Evolutionary conservation across 2,113 vertebrate species (phyloP).

Genomic region (Aegithalos caudatus): DNA sequence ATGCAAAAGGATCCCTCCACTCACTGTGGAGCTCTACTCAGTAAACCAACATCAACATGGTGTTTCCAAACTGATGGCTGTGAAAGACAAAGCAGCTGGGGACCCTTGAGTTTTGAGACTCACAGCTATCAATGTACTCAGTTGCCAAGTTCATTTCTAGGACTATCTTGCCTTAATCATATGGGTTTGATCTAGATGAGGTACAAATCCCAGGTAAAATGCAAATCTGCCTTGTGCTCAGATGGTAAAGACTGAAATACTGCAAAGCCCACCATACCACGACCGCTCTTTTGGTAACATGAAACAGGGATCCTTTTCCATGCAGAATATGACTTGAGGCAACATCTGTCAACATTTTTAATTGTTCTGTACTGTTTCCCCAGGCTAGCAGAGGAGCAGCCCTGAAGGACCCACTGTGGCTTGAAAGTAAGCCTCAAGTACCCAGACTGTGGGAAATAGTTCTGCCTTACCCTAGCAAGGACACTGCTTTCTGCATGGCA

Average conservation of each 20-base stretch:
- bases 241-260: background rate
- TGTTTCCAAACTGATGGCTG: background rate
- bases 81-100: background rate
- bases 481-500: background rate
- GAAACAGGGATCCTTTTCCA: background rate
- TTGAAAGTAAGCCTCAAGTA: background rate
- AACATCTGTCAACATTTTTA: fast-evolving
- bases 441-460: background rate
- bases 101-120: background rate
- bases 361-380: background rate
- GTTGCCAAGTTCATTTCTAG: background rate
- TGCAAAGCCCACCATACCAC: no score
- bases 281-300: fast-evolving
- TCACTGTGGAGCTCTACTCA: no score
- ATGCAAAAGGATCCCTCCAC: background rate
- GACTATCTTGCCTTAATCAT: background rate
- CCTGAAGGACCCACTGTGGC: fast-evolving
- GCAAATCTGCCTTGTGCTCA: fast-evolving
- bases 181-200: background rate
- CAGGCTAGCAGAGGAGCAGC: background rate
- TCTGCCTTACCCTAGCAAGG: background rate
- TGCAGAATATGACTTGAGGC: background rate
- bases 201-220: background rate
- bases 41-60: background rate
- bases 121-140: fast-evolving